Evolutionary conservation across 1,140 invertebrate species (phyloP).

Genomic region (Littorina saxatilis): DNA sequence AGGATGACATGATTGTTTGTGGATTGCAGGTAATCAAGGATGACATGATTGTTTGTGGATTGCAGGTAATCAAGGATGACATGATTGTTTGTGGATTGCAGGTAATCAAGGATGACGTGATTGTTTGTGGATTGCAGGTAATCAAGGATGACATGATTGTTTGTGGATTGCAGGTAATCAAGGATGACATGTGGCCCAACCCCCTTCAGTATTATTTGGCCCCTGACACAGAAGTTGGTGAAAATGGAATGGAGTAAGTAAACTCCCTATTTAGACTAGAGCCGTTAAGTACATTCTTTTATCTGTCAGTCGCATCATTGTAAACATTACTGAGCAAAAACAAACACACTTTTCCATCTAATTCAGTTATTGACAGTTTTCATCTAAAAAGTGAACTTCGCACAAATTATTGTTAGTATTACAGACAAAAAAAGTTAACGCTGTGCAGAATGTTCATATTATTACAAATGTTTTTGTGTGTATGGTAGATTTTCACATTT

Average conservation of each 20-base stretch:
- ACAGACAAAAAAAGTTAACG: neutral
- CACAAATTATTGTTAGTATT: neutral
- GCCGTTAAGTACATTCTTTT: neutral
- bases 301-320: neutral
- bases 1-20: too few species aligned
- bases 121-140: neutral
- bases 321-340: too few species aligned
- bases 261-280: neutral
- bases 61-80: too few species aligned
- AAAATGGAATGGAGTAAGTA: conserved; percentile 61
- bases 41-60: too few species aligned
- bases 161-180: conserved; percentile 78
- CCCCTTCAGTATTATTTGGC: conserved; percentile 92
- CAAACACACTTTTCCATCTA: too few species aligned
- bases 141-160: conserved; percentile 11
- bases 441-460: too few species aligned
- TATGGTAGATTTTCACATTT: neutral
- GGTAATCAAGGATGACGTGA: neutral
- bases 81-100: too few species aligned
- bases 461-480: neutral
- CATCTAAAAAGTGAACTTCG: neutral
- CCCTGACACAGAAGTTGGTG: conserved; percentile 73
- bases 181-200: conserved; percentile 94
- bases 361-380: neutral
- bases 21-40: too few species aligned